These are phyloP conservation scores for Ormyrus rosae DNA, from an alignment of 2,888 invertebrate genomes.

Conservation along the genomic window DNA sequence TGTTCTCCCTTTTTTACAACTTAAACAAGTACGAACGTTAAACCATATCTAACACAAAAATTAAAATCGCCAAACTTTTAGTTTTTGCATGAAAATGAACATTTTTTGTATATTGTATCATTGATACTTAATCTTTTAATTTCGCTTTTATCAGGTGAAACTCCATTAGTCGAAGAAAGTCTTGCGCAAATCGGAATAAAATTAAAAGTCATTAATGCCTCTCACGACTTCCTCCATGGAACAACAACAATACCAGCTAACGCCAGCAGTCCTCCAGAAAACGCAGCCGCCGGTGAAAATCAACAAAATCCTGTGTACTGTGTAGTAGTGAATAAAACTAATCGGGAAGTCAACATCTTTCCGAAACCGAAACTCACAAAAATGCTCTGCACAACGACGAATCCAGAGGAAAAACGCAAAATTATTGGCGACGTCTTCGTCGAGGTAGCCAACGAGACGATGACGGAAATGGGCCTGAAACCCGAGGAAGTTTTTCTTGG, in stretches of 20 bases:
- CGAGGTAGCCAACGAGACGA: constrained; percentile 92
- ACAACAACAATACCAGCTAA: constrained; percentile 86
- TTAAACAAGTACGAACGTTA: too few relatives aligned
- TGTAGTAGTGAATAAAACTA: constrained; percentile 55
- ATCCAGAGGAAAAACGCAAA: constrained; percentile 98
- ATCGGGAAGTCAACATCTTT: constrained; percentile 54
- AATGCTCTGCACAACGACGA: constrained; percentile 89
- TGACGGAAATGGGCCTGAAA: constrained; percentile 90
- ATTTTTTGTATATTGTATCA: neutral
- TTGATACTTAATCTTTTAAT: neutral
- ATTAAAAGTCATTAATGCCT: constrained; percentile 85
- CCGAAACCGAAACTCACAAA: constrained; percentile 84
- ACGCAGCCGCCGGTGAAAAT: constrained; percentile 2
- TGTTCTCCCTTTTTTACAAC: too few relatives aligned
- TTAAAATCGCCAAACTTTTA: neutral
- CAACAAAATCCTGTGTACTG: constrained; percentile 50
- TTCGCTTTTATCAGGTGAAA: constrained; percentile 79
- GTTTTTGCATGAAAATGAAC: constrained; percentile 1
- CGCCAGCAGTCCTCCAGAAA: constrained; percentile 14
- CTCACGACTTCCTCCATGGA: constrained; percentile 84
- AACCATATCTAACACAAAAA: neutral
- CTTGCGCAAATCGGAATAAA: constrained; percentile 89
- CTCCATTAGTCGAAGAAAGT: constrained; percentile 89
- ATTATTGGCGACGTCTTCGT: constrained; percentile 99
- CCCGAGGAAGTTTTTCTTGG: constrained; percentile 95